Evolutionary conservation across 2,888 invertebrate species (phyloP).

Genomic region (Hemithea aestivaria): DNA sequence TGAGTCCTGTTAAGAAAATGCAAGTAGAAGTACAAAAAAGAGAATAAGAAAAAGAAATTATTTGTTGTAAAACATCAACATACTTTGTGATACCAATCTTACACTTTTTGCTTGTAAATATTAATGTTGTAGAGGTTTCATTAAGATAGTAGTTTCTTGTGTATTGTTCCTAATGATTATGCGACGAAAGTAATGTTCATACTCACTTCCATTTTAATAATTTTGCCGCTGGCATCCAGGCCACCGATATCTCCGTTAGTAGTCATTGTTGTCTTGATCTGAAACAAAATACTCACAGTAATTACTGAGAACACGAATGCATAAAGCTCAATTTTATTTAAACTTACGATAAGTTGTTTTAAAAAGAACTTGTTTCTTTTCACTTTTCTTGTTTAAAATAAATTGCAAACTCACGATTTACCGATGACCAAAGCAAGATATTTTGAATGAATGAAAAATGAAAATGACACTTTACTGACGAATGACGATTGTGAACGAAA

Average conservation of each 20-base stretch:
- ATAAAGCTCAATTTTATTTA: not conserved
- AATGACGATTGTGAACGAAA: not conserved
- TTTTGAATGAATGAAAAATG: constrained; percentile 1
- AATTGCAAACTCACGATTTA: constrained; percentile 36
- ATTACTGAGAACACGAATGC: no score
- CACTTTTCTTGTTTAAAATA: not conserved
- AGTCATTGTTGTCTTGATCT: constrained; percentile 51
- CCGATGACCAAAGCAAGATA: constrained; percentile 4
- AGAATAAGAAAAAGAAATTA: no score
- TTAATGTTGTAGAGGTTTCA: no score
- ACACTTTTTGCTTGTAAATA: no score
- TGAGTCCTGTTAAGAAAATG: no score
- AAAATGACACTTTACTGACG: not conserved
- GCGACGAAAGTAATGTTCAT: constrained; percentile 1
- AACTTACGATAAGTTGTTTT: not conserved
- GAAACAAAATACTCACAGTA: constrained; percentile 9
- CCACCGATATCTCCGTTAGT: constrained; percentile 64
- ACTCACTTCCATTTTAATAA: constrained; percentile 80
- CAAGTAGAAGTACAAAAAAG: no score
- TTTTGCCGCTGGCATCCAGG: constrained; percentile 71
- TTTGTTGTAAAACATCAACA: no score
- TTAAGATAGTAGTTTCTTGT: no score
- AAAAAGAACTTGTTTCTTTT: constrained; percentile 3
- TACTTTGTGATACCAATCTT: no score
- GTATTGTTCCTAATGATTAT: no score